Percentiles rank a stretch among this genome's conserved stretches.
Evolutionary conservation across 2,797 vertebrate species (phyloP).

Genomic region (Crotalus adamanteus): DNA sequence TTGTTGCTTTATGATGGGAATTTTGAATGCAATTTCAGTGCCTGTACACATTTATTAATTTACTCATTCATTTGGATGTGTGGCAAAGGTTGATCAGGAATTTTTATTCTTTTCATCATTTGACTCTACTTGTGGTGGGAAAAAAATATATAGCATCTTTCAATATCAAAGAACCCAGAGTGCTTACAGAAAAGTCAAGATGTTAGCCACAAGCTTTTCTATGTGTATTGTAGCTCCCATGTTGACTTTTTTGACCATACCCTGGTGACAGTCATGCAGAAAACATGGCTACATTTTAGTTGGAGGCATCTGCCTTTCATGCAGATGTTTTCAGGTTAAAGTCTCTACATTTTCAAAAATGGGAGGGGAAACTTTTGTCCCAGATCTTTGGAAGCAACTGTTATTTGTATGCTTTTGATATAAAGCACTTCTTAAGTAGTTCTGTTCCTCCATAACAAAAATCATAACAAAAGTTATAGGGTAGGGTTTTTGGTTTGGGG

Average conservation of each 20-base stretch:
- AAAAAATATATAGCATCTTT: not conserved
- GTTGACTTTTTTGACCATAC: not conserved
- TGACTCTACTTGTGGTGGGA: not conserved
- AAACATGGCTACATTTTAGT: not conserved
- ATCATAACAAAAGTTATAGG: not conserved
- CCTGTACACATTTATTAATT: not conserved
- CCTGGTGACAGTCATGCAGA: not conserved
- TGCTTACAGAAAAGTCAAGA: not conserved
- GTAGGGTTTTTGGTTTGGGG: not conserved
- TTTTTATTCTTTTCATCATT: not conserved
- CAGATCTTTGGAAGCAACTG: not conserved
- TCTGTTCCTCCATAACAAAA: not conserved
- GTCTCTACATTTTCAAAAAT: not conserved
- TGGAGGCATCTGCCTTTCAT: not conserved
- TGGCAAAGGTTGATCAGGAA: not conserved
- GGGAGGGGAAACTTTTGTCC: not conserved
- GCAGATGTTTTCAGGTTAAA: not conserved
- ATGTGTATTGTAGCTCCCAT: not conserved
- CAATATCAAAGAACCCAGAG: not conserved
- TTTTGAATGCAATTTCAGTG: constrained; percentile 11
- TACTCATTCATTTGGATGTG: not conserved
- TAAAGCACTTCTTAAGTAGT: not conserved
- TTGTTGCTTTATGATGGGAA: constrained; percentile 36
- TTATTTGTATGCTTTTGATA: not conserved
- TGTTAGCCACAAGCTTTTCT: not conserved